Evolutionary conservation across 2,797 vertebrate genomes (phyloP).

Genomic region (Sebastes trivittatus): DNA sequence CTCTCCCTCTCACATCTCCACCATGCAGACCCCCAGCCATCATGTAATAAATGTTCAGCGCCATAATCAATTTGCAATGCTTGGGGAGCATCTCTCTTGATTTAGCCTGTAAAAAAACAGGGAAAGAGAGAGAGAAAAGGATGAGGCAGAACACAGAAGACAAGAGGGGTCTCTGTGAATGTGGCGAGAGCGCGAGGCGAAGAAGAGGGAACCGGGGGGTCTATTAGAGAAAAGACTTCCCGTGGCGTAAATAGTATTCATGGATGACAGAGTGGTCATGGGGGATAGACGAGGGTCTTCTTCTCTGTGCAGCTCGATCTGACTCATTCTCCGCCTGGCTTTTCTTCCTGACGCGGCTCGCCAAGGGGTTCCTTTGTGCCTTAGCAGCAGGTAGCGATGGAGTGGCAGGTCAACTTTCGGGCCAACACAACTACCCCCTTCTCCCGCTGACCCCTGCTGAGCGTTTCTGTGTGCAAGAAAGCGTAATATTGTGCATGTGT

Average conservation of each 20-base stretch:
- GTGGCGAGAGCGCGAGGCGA: slow-evolving; percentile 56
- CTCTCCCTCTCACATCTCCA: slow-evolving; percentile 60
- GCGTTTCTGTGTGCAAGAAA: slow-evolving; percentile 52
- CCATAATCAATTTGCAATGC: slow-evolving; percentile 88
- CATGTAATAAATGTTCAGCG: slow-evolving; percentile 86
- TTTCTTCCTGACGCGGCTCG: slow-evolving; percentile 75
- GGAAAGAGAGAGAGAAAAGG: slow-evolving; percentile 66
- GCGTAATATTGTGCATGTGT: slow-evolving; percentile 33
- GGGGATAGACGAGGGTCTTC: slow-evolving; percentile 76
- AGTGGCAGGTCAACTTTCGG: slow-evolving; percentile 84
- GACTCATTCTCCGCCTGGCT: slow-evolving; percentile 80
- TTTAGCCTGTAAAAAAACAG: slow-evolving; percentile 76
- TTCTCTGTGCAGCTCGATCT: slow-evolving; percentile 73
- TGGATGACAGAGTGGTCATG: slow-evolving; percentile 81
- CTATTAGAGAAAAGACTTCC: slow-evolving; percentile 84
- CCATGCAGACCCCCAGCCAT: slow-evolving; percentile 68
- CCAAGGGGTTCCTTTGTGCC: slow-evolving; percentile 82
- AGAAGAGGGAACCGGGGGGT: slow-evolving; percentile 56
- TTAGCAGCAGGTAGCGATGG: slow-evolving; percentile 86
- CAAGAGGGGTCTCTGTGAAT: slow-evolving; percentile 65
- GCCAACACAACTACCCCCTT: slow-evolving; percentile 65
- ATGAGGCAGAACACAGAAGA: slow-evolving; percentile 70
- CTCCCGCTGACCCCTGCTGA: slow-evolving; percentile 65
- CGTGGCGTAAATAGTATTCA: slow-evolving; percentile 85
- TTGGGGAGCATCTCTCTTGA: slow-evolving; percentile 81